These are phyloP conservation scores for Myotis vivesi DNA, from an alignment of 2,797 vertebrate genomes.

Conservation along the genomic window DNA sequence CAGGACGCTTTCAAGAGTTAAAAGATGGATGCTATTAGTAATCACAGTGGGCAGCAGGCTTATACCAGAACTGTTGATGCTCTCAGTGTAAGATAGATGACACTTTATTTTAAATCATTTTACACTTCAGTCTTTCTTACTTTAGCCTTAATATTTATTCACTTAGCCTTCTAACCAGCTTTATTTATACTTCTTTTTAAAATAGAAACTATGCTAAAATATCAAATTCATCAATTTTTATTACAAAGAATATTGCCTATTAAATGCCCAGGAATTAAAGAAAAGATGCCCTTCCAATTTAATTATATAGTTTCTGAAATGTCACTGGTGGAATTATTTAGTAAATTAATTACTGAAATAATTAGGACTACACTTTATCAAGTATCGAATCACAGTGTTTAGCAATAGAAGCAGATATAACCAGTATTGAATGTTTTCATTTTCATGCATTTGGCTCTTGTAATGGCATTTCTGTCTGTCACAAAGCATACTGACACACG, in stretches of 20 bases:
- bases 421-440: not conserved
- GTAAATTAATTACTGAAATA: not conserved
- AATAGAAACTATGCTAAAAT: not conserved
- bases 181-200: not conserved
- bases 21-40: not conserved
- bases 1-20: not conserved
- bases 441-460: not conserved
- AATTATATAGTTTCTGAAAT: not conserved
- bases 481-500: not conserved
- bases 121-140: not conserved
- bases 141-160: not conserved
- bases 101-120: not conserved
- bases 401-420: not conserved
- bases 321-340: not conserved
- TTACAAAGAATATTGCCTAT: not conserved
- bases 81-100: not conserved
- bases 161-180: not conserved
- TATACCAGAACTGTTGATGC: not conserved
- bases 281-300: not conserved
- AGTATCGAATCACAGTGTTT: not conserved
- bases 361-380: not conserved
- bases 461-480: not conserved
- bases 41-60: not conserved
- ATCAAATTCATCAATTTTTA: not conserved
- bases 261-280: not conserved